Percentiles rank a stretch among this genome's conserved stretches.
phyloP scores from a whole-genome alignment of 2,797 vertebrate species.

The Bovichtus variegatus region DNA sequence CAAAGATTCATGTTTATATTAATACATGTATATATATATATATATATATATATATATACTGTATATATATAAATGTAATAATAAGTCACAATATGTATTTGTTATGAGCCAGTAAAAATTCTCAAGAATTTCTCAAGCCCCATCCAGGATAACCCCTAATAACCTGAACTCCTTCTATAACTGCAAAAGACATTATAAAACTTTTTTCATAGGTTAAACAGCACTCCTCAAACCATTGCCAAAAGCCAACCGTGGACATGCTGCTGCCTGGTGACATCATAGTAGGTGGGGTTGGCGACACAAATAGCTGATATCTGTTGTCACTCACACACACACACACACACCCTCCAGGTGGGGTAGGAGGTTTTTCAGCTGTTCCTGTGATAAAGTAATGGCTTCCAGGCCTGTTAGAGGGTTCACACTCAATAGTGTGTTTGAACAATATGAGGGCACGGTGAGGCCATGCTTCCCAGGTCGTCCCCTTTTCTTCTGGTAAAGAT shows the following conservation, averaged over 20 bases:
- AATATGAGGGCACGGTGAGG: neutral
- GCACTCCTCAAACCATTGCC: neutral
- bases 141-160: too few relatives aligned
- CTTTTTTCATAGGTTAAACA: too few relatives aligned
- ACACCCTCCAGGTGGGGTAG: neutral
- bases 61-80: too few relatives aligned
- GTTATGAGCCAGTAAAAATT: too few relatives aligned
- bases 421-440: neutral
- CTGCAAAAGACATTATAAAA: too few relatives aligned
- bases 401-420: neutral
- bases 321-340: neutral
- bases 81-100: too few relatives aligned
- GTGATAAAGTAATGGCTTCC: constrained; percentile 7
- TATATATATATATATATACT: too few relatives aligned
- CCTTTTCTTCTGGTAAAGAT: constrained; percentile 1
- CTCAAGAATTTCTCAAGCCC: too few relatives aligned
- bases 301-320: neutral
- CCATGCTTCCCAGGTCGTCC: neutral
- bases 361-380: neutral
- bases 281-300: neutral
- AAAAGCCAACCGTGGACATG: neutral
- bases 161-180: too few relatives aligned
- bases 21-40: too few relatives aligned
- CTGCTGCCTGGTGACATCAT: constrained; percentile 5
- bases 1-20: too few relatives aligned